phyloP scores from a whole-genome alignment of 2,797 vertebrate species.

The Aldrovandia affinis region DNA sequence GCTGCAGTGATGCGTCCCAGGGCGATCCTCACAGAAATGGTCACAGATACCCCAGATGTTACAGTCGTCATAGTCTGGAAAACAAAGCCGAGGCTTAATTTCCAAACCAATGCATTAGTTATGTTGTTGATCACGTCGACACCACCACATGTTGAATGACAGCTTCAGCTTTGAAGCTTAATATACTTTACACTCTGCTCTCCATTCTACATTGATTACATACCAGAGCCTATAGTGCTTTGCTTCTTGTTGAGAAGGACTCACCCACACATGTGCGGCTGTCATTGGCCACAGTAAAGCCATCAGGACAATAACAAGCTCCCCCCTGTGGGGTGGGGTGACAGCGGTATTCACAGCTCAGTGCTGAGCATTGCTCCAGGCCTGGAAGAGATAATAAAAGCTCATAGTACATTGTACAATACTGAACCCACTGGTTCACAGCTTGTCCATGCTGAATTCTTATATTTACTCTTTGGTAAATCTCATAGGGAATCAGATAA shows the following conservation, averaged over 20 bases:
- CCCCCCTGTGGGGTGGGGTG: conserved; percentile 73
- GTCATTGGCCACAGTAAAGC: conserved; percentile 72
- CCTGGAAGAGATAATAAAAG: conserved; percentile 55
- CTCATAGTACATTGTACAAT: no score
- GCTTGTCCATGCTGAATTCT: background rate
- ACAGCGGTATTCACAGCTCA: conserved; percentile 74
- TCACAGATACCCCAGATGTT: conserved; percentile 78
- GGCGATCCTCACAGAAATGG: conserved; percentile 74
- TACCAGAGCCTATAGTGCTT: background rate
- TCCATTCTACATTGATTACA: background rate
- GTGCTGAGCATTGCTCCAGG: conserved; percentile 63
- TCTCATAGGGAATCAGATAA: background rate
- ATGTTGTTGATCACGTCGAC: background rate
- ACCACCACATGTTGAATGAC: background rate
- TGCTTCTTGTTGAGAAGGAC: conserved; percentile 26
- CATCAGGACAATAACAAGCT: conserved; percentile 71
- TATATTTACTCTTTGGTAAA: background rate
- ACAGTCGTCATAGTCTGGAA: conserved; percentile 74
- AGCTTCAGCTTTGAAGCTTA: background rate
- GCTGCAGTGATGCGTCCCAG: conserved; percentile 71
- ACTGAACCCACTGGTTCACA: background rate
- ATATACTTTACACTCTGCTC: no score
- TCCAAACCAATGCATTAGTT: background rate
- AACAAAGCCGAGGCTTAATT: conserved; percentile 29
- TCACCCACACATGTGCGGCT: conserved; percentile 74